These are phyloP conservation scores for Plutella xylostella DNA, from an alignment of 2,888 invertebrate genomes.

Conservation along the genomic window DNA sequence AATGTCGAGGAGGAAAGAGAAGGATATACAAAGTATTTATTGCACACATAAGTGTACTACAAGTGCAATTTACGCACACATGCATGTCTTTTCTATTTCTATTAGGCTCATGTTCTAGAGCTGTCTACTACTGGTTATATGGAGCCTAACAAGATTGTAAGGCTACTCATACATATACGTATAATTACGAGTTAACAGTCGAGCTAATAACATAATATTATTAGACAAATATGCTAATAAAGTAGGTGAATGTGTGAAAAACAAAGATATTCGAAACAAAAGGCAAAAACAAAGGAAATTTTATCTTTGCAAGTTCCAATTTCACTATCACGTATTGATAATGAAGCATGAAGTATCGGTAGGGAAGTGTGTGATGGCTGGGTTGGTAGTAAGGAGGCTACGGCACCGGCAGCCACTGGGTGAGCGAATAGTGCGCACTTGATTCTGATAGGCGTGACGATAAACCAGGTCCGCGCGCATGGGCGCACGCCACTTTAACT, in stretches of 20 bases:
- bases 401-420: conserved; percentile 26
- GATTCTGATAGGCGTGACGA: conserved; percentile 8
- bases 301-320: no score
- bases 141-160: no score
- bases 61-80: conserved; percentile 60
- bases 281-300: no score
- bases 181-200: no score
- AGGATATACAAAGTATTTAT: conserved; percentile 62
- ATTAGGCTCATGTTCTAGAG: conserved; percentile 38
- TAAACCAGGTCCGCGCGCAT: neutral
- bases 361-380: neutral
- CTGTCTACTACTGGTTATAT: conserved; percentile 38
- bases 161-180: no score
- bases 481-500: neutral
- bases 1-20: conserved; percentile 69
- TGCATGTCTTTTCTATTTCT: conserved; percentile 57
- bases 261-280: no score
- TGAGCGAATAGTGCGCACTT: conserved; percentile 21
- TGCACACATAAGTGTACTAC: conserved; percentile 60
- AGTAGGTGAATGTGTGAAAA: no score
- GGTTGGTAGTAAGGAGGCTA: conserved; percentile 28
- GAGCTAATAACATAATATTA: no score
- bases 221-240: no score
- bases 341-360: no score
- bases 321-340: no score